Evolutionary conservation across 2,113 vertebrate species (phyloP), one percentile per base, ranked within the genome.

Genomic region (Phyllostomus hastatus): DNA sequence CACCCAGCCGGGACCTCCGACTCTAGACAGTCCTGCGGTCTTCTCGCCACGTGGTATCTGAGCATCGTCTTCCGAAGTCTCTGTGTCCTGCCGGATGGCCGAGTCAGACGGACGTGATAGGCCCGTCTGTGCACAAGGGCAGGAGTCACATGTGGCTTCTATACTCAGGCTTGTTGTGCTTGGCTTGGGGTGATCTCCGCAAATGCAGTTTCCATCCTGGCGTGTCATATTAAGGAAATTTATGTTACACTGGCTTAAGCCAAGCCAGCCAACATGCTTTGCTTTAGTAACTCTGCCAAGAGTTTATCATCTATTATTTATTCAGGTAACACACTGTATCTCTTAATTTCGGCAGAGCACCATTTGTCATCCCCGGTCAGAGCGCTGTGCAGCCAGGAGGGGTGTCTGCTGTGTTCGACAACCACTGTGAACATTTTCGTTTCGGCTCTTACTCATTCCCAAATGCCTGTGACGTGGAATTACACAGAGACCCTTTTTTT

Each of bases 1-100:
- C 0, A 52, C 20, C 4, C 16, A 1, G 1, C 50, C 7, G 10
- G 64, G 48, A 4, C 38, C n/a, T 28, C 4, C 1, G 4, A 4
- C 38, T 7, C 6, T 7, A 10, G 20, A 3, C 22, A 7, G 52
- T 66, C 52, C 59, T 33, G 14, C 4, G 67, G 33, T 64, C 73
- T 57, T 41, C 31, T 87, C 22, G 59, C 31, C 20, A 1, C 35
- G 1, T 3, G 48, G 50, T 43, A 1, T 12, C 8, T 1, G 76
- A 52, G 16, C 35, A 0, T 41, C 17, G 7, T 14, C 67, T 41
- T 24, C 88, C 54, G 12, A 24, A 0, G 16, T 22, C 59, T 85
- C 50, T 4, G 10, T 24, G 73, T 79, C 88, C 38, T 52, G 28
- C 46, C 9, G 88, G 84, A 12, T 7, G 43, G 33, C 46, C 67